A percentile compares a stretch with the other conserved stretches of the same genome.
Conservation (phyloP, 2,797 vertebrate species). For the Chaetophractus vellerosus region DNA sequence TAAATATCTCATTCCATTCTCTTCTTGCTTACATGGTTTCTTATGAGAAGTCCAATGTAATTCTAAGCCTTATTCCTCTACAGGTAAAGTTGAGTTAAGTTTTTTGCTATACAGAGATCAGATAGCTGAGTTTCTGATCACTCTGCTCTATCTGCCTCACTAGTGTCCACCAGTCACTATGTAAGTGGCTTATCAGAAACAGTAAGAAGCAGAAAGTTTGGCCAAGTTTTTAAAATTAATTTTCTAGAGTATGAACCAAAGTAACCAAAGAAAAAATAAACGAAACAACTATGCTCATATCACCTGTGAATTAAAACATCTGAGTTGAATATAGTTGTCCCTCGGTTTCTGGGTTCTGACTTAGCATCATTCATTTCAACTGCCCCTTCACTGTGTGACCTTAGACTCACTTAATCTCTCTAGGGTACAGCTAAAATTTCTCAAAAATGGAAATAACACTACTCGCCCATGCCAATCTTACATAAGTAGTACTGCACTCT, state of each 20-base stretch:
- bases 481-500: neutral
- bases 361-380: neutral
- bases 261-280: neutral
- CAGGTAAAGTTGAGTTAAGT: neutral
- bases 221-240: neutral
- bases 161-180: neutral
- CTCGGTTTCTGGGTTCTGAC: neutral
- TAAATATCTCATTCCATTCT: no score
- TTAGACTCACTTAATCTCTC: neutral
- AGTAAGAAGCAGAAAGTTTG: neutral
- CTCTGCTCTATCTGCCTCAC: neutral
- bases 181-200: constrained; percentile 35
- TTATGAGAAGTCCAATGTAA: no score
- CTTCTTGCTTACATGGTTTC: no score
- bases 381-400: neutral
- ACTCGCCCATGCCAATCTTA: neutral
- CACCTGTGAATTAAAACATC: neutral
- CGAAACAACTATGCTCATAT: neutral
- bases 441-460: neutral
- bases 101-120: neutral
- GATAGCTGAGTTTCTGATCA: neutral
- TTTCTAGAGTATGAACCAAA: neutral
- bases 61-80: no score
- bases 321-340: neutral
- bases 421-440: neutral